Percentiles rank a stretch among this genome's conserved stretches.
Conservation (phyloP, 2,797 vertebrate genomes). For the Liparis tanakae region DNA sequence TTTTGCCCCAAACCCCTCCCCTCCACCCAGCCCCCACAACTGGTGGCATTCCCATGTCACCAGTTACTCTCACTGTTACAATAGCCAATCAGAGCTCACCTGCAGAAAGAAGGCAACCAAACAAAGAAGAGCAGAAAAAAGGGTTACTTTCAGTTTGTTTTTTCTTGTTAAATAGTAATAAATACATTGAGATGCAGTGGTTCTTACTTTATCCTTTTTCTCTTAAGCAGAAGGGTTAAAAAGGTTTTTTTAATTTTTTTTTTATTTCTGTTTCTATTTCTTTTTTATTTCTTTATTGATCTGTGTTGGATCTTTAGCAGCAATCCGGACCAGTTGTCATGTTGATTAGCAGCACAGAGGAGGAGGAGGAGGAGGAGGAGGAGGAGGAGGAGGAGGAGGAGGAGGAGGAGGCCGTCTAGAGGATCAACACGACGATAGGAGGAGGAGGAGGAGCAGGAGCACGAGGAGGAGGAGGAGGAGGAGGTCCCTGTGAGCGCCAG, state of each 20-base stretch:
- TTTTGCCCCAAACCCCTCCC: conserved; percentile 77
- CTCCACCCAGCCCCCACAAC: conserved; percentile 75
- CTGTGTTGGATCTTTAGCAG: conserved; percentile 90
- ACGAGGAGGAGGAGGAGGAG: conserved; percentile 61
- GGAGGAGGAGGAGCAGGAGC: conserved; percentile 70
- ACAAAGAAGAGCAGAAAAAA: conserved; percentile 88
- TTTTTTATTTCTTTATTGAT: conserved; percentile 87
- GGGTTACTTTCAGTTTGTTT: conserved; percentile 83
- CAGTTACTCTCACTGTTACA: conserved; percentile 85
- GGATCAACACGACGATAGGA: conserved; percentile 80
- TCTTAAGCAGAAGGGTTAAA: conserved; percentile 89
- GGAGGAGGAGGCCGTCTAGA: conserved; percentile 62
- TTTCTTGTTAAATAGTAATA: conserved; percentile 91
- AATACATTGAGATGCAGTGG: conserved; percentile 91
- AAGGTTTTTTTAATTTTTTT: conserved; percentile 77
- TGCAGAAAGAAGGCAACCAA: conserved; percentile 87
- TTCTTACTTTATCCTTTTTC: conserved; percentile 85
- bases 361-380: conserved; percentile 87
- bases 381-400: conserved; percentile 75
- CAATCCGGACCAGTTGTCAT: conserved; percentile 87
- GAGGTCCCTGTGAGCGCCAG: conserved; percentile 63
- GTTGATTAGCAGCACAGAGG: conserved; percentile 90
- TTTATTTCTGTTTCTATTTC: conserved; percentile 78
- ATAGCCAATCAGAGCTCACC: conserved; percentile 86
- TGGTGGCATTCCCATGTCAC: conserved; percentile 77